Evolutionary conservation across 1,140 invertebrate species (phyloP).

Genomic region (Pseudomyrmex sp.): DNA sequence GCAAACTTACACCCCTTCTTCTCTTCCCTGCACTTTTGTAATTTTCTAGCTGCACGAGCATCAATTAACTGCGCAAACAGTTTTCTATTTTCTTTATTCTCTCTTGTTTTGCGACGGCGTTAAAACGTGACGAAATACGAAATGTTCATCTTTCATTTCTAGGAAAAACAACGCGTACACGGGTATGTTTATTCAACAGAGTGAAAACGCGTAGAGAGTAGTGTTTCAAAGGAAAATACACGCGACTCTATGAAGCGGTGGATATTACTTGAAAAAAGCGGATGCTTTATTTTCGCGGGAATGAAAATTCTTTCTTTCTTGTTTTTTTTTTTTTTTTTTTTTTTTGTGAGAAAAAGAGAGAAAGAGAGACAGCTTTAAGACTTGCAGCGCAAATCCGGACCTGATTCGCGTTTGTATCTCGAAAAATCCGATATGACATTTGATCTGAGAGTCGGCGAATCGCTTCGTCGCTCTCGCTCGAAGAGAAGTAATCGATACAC

Average conservation of each 20-base stretch:
- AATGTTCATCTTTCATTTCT: not conserved
- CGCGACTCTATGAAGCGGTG: not conserved
- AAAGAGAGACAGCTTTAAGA: not conserved
- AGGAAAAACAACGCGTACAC: not conserved
- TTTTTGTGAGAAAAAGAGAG: no score
- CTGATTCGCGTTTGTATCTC: constrained; percentile 16
- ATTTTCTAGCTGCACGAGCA: not conserved
- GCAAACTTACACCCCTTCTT: not conserved
- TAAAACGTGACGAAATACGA: not conserved
- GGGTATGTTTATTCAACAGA: not conserved
- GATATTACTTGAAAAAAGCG: no score
- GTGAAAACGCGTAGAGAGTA: not conserved
- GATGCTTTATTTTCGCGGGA: not conserved
- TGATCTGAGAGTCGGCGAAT: constrained; percentile 18
- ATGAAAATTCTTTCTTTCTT: no score
- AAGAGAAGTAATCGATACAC: constrained; percentile 59
- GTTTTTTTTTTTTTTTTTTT: no score
- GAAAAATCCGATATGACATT: constrained; percentile 45
- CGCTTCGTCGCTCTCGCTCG: constrained; percentile 11
- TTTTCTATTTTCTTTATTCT: not conserved
- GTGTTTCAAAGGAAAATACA: not conserved
- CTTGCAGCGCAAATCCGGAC: constrained; percentile 11
- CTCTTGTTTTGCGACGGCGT: not conserved
- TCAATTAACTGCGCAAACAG: not conserved
- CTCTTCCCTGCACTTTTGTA: no score